These are phyloP conservation scores for Pyrrhia umbra DNA, from an alignment of 2,888 invertebrate genomes.

Conservation along the genomic window DNA sequence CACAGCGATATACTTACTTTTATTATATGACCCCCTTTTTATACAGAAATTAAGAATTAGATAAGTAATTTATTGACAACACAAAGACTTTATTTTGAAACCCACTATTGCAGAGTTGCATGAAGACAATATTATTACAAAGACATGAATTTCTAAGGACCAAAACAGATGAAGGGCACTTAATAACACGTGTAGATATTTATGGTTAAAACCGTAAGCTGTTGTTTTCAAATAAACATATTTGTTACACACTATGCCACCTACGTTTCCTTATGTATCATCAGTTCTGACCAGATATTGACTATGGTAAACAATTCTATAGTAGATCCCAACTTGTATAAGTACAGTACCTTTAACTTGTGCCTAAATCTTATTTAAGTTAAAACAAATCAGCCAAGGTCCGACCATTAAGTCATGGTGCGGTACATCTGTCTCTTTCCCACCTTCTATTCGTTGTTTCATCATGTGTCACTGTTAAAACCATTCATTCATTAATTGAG, in stretches of 20 bases:
- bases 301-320: constrained; percentile 6
- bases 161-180: not conserved
- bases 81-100: too few species aligned
- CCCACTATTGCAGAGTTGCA: too few species aligned
- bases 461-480: constrained; percentile 59
- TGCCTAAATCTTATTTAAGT: not conserved
- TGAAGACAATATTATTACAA: not conserved
- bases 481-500: constrained; percentile 74
- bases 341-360: not conserved
- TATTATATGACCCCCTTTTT: not conserved
- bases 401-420: constrained; percentile 19
- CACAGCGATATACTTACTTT: too few species aligned
- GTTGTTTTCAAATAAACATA: not conserved
- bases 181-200: not conserved
- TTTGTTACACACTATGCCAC: not conserved
- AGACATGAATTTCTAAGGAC: not conserved
- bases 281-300: not conserved
- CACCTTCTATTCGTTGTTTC: constrained; percentile 39
- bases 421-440: constrained; percentile 45
- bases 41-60: too few species aligned
- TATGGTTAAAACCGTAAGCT: not conserved
- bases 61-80: too few species aligned
- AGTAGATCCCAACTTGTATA: not conserved
- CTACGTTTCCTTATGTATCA: not conserved
- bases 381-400: constrained; percentile 35